These are phyloP conservation scores for Smittia sp. DNA, from an alignment of 2,888 invertebrate genomes.

Conservation along the genomic window DNA sequence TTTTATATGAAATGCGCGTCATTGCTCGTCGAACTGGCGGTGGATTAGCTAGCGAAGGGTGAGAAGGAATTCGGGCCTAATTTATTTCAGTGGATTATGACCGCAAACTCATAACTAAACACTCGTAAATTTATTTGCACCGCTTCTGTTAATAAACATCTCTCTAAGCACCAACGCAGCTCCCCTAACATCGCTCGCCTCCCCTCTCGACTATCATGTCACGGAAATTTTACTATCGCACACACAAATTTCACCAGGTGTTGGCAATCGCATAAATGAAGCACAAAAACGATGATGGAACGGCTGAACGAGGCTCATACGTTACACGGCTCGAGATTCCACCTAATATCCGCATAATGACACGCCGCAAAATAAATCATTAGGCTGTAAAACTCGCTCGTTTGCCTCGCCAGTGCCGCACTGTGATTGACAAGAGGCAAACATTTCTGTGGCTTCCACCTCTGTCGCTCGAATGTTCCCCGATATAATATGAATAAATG, in stretches of 20 bases:
- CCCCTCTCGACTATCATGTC: background rate
- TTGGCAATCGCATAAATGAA: slow-evolving; percentile 29
- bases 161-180: background rate
- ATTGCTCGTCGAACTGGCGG: background rate
- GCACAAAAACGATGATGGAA: slow-evolving; percentile 22
- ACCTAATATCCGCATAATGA: slow-evolving; percentile 14
- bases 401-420: background rate
- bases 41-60: background rate
- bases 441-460: background rate
- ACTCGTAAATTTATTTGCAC: slow-evolving; percentile 24
- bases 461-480: background rate
- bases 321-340: background rate
- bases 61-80: background rate
- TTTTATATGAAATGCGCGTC: background rate
- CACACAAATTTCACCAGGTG: slow-evolving; percentile 23
- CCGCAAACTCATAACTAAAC: slow-evolving; percentile 31
- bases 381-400: background rate
- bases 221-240: background rate
- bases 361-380: slow-evolving; percentile 7
- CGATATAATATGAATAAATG: slow-evolving; percentile 8
- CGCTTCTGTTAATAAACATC: slow-evolving; percentile 21
- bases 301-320: background rate
- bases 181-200: background rate
- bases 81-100: slow-evolving; percentile 30
- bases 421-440: background rate